Base-by-base conservation (phyloP, 2,888 invertebrate species). In the Drosophila ezoana region DNA sequence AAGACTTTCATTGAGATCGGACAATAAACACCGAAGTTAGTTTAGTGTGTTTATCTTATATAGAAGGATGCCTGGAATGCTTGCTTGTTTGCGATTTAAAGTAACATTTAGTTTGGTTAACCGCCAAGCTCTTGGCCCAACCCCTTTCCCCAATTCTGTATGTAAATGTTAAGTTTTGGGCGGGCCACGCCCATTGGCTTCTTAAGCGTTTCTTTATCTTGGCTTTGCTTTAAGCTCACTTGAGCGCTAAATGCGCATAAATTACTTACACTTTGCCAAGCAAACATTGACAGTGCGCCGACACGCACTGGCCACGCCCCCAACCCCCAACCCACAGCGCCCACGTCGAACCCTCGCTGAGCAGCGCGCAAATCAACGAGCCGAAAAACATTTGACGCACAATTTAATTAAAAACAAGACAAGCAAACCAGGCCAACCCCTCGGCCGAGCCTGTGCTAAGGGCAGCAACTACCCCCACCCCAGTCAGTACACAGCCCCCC, bases 221-320 rank as follows among this genome's bases (percentile, higher is more conserved):
- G 53, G 82, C 75, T 77, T 72, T 70, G 69, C 61, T 85, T 79
- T 84, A 76, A 87, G 84, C 84, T 73, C 87, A 87, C 84, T 85
- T 87, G 68, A 87, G 84, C 81, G 81, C 87, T 85, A 87, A 85
- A 85, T 85, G 87, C 84, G 87, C 87, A 85, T 85, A 87, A 85
- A 85, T 87, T 85, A 87, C 82, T 87, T 82, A 85, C 87, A 84
- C 87, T 85, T 87, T 82, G 76, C 72, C 80, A 74, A 76, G 80
- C 87, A 85, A 85, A 84, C 87, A 87, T 87, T 84, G 87, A 85
- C 84, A 78, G 76, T 67, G 51, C 32, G 65, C 63, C 72, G 56
- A 76, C 76, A 76, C 77, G 73, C 74, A 61, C 56, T 13, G 37
- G 56, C 70, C 65, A 69, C 66, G 65, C 70, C 74, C 52, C 5